Percentiles rank a stretch among this genome's conserved stretches.
These are phyloP conservation scores for Solenopsis fugax DNA, from an alignment of 1,140 invertebrate genomes.

Conservation along the genomic window DNA sequence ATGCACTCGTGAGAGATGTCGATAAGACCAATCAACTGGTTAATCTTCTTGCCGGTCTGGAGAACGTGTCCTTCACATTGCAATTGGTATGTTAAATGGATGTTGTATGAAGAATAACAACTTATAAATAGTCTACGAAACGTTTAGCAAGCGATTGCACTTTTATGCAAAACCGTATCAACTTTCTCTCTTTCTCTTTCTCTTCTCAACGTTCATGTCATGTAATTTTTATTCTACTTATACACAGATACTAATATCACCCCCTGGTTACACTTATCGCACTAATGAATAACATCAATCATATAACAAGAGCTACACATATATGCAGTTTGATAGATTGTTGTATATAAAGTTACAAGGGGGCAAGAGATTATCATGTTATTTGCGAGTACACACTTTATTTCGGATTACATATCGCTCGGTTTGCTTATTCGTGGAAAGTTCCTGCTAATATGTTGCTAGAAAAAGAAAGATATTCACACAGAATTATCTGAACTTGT, in stretches of 20 bases:
- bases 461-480: constrained; percentile 37
- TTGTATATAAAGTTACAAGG: constrained; percentile 75
- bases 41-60: constrained; percentile 86
- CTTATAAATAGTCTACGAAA: constrained; percentile 53
- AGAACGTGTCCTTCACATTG: constrained; percentile 86
- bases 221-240: constrained; percentile 52
- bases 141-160: neutral
- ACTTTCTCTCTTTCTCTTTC: constrained; percentile 26
- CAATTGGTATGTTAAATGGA: constrained; percentile 81
- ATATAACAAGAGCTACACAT: constrained; percentile 73
- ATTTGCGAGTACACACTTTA: constrained; percentile 71
- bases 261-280: constrained; percentile 84
- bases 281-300: constrained; percentile 81
- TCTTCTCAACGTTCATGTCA: constrained; percentile 1
- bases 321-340: constrained; percentile 58
- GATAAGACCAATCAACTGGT: constrained; percentile 86
- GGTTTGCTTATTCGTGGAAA: constrained; percentile 61
- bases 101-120: constrained; percentile 22
- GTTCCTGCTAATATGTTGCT: constrained; percentile 22
- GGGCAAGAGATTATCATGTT: constrained; percentile 81
- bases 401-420: constrained; percentile 73
- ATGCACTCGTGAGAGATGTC: constrained; percentile 85
- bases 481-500: constrained; percentile 23
- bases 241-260: constrained; percentile 79
- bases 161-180: constrained; percentile 15